Evolutionary conservation across 37 sponge, comb jelly and placozoan species (phyloP).

Genomic region (Eunapius fragilis): DNA sequence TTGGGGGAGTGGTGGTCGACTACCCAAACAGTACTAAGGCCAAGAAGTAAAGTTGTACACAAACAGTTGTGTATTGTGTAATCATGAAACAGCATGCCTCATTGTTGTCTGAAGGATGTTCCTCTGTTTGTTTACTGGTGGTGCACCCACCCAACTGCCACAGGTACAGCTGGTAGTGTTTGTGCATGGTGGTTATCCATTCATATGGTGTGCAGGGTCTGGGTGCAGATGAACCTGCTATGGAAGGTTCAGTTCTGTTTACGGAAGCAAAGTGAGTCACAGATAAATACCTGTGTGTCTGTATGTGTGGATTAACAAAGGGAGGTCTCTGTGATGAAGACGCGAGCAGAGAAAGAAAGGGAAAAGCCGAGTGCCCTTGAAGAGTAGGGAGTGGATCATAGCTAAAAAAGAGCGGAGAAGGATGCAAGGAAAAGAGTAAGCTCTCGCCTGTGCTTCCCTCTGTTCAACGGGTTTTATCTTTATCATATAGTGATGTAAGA

Average conservation of each 20-base stretch:
- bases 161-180: slow-evolving; percentile 29
- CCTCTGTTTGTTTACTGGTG: slow-evolving; percentile 97
- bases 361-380: slow-evolving; percentile 55
- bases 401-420: slow-evolving; percentile 90
- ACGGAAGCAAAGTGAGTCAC: slow-evolving; percentile 55
- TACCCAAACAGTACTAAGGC: slow-evolving; percentile 98
- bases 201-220: slow-evolving; percentile 51
- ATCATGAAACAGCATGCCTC: too few species aligned
- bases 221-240: slow-evolving; percentile 49
- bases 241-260: slow-evolving; percentile 45
- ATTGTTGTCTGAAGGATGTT: slow-evolving; percentile 58
- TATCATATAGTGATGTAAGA: slow-evolving; percentile 61
- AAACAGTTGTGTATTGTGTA: background rate
- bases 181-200: background rate
- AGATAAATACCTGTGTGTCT: too few species aligned
- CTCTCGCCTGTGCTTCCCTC: background rate
- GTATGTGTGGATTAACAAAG: background rate
- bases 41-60: slow-evolving; percentile 78
- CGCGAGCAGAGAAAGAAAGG: slow-evolving; percentile 58
- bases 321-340: background rate
- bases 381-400: slow-evolving; percentile 93
- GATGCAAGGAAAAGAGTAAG: slow-evolving; percentile 73
- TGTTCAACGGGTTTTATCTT: background rate
- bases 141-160: slow-evolving; percentile 70
- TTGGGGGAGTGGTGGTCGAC: slow-evolving; percentile 97